Percentiles rank a stretch among this genome's conserved stretches.
Evolutionary conservation across 2,888 invertebrate genomes (phyloP).

Genomic region (Plagiodera versicolora): DNA sequence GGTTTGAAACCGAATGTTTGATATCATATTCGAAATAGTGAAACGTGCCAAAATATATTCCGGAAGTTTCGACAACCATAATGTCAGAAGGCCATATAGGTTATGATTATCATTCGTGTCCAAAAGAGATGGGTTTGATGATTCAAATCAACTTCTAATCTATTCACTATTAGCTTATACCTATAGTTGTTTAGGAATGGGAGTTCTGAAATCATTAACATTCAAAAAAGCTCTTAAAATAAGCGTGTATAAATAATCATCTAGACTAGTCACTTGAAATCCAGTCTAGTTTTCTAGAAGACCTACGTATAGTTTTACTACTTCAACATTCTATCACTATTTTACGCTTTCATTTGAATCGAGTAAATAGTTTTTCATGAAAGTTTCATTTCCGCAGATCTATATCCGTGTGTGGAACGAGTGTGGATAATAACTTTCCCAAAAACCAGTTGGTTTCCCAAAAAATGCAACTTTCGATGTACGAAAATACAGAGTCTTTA

Average conservation of each 20-base stretch:
- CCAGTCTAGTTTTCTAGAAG: background rate
- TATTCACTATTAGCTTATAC: constrained; percentile 3
- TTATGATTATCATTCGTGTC: constrained; percentile 51
- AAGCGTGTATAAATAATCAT: constrained; percentile 15
- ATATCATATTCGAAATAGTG: background rate
- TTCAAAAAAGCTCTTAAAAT: constrained; percentile 35
- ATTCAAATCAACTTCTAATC: constrained; percentile 1
- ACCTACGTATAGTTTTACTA: background rate
- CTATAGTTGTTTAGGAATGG: constrained; percentile 1
- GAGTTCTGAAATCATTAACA: constrained; percentile 23
- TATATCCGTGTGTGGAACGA: no score
- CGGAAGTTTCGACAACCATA: background rate
- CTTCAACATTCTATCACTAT: background rate
- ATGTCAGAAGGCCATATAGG: constrained; percentile 47
- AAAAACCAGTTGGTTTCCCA: background rate
- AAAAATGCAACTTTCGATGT: background rate
- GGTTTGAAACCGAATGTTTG: background rate
- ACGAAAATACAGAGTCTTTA: background rate
- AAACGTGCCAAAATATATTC: background rate
- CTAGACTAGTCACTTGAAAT: background rate
- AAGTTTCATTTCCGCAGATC: background rate
- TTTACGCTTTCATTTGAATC: background rate
- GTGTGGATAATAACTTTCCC: background rate
- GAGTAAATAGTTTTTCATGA: background rate
- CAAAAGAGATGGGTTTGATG: no score